Percentiles rank a stretch among this genome's conserved stretches.
Conservation (phyloP, 1,140 invertebrate genomes). For the Procambarus virginalis region DNA sequence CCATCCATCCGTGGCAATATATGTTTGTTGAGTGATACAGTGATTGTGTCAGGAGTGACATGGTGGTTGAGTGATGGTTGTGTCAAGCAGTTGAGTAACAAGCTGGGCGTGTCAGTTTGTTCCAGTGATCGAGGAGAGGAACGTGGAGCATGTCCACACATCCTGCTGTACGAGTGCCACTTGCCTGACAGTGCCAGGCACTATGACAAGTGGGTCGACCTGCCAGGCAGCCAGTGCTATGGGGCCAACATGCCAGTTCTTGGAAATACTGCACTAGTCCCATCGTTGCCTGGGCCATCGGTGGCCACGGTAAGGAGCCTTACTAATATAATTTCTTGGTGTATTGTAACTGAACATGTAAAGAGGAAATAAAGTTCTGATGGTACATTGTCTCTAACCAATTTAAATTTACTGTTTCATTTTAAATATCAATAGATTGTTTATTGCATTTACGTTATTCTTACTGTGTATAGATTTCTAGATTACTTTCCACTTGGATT, state of each 20-base stretch:
- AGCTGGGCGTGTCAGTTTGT: slow-evolving; percentile 10
- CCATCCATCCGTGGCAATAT: no score
- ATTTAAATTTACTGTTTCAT: no score
- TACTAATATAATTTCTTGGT: no score
- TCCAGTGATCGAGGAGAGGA: slow-evolving; percentile 14
- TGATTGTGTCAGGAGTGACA: no score
- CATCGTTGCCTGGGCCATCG: slow-evolving; percentile 26
- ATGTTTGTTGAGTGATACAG: no score
- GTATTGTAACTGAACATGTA: no score
- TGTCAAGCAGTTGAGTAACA: no score
- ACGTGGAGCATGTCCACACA: slow-evolving; percentile 26
- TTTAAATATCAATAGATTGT: no score
- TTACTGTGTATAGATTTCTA: neutral
- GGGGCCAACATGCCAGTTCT: slow-evolving; percentile 16
- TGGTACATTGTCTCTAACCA: neutral
- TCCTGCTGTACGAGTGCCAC: slow-evolving; percentile 25
- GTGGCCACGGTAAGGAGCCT: slow-evolving; percentile 10
- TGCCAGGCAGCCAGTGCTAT: slow-evolving; percentile 5
- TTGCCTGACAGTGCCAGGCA: neutral
- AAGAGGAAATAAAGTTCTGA: no score
- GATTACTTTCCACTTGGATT: no score
- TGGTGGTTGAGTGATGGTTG: no score
- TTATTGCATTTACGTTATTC: no score
- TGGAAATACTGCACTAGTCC: slow-evolving; percentile 6
- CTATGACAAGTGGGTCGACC: slow-evolving; percentile 19